phyloP scores from a whole-genome alignment of 2,797 vertebrate species.

The Manis javanica region DNA sequence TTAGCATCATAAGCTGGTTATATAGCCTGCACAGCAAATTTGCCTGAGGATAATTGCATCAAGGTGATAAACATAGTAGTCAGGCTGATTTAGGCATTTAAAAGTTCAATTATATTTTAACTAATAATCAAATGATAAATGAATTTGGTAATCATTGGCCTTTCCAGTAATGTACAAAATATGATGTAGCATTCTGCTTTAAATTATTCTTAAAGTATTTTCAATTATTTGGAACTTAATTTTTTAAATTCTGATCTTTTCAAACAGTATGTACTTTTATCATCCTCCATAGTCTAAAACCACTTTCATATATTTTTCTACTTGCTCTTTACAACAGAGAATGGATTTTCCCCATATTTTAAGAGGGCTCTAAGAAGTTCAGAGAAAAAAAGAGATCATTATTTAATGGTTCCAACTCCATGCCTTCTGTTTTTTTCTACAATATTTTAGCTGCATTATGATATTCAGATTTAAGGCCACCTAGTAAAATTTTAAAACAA shows the following conservation, averaged over 20 bases:
- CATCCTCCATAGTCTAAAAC: neutral
- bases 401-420: neutral
- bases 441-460: neutral
- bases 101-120: neutral
- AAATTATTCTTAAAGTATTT: neutral
- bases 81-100: neutral
- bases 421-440: neutral
- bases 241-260: neutral
- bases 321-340: neutral
- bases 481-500: neutral
- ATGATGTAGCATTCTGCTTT: neutral
- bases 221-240: neutral
- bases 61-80: neutral
- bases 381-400: neutral
- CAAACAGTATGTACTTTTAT: neutral
- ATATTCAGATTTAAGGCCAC: neutral
- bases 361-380: neutral
- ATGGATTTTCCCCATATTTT: neutral
- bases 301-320: neutral
- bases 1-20: neutral
- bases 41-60: neutral
- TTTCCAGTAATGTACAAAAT: neutral
- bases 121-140: neutral
- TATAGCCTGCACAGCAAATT: neutral
- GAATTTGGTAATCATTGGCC: neutral